phyloP scores from a whole-genome alignment of 1,140 invertebrate species.

The Drosophila setifemur region DNA sequence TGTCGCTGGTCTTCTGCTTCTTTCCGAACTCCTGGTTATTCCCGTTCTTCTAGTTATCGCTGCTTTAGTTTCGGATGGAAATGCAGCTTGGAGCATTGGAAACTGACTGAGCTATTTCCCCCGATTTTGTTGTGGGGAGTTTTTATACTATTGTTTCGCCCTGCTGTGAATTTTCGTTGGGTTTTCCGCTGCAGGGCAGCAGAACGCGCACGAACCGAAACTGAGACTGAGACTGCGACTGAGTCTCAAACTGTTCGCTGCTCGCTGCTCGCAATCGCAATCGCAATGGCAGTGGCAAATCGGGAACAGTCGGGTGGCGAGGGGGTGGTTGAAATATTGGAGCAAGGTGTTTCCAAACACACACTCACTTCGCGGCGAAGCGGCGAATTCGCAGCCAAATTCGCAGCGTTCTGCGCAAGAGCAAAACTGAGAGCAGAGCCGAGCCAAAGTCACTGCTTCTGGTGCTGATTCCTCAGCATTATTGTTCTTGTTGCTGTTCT shows the following conservation, averaged over 20 bases:
- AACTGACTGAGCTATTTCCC: constrained; percentile 41
- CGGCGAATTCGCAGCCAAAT: constrained; percentile 52
- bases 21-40: constrained; percentile 43
- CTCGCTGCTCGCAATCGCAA: constrained; percentile 30
- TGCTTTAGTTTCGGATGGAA: constrained; percentile 17
- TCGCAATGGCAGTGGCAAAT: no score
- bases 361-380: constrained; percentile 36
- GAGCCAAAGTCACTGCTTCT: constrained; percentile 39
- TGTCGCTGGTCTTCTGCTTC: constrained; percentile 33
- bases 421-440: constrained; percentile 48
- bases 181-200: constrained; percentile 63
- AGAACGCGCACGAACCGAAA: constrained; percentile 72
- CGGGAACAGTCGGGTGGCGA: constrained; percentile 10
- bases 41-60: constrained; percentile 23
- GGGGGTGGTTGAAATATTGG: constrained; percentile 60
- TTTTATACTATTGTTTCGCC: background rate
- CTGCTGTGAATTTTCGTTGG: constrained; percentile 2
- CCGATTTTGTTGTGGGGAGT: constrained; percentile 1
- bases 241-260: constrained; percentile 2
- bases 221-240: constrained; percentile 59
- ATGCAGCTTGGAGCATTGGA: constrained; percentile 59
- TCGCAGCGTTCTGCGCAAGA: constrained; percentile 59
- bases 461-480: constrained; percentile 14
- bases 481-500: constrained; percentile 10
- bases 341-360: constrained; percentile 79